phyloP scores from a whole-genome alignment of 2,113 vertebrate species.

The Rhizomys pruinosus region DNA sequence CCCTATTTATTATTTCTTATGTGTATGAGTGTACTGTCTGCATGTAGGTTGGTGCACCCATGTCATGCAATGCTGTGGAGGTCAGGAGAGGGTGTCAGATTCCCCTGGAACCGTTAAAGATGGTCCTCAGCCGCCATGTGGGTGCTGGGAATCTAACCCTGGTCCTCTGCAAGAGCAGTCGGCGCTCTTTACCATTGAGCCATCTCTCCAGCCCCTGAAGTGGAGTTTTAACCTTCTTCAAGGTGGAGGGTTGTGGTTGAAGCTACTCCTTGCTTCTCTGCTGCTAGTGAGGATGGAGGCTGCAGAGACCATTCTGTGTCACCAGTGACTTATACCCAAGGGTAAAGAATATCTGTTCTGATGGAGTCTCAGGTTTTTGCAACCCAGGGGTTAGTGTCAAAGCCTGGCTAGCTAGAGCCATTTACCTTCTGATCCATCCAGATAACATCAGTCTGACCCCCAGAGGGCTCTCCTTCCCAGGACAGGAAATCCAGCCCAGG shows the following conservation, averaged over 20 bases:
- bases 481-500: slow-evolving; percentile 26
- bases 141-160: too few relatives aligned
- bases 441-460: background rate
- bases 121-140: too few relatives aligned
- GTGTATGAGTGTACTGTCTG: too few relatives aligned
- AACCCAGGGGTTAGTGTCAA: background rate
- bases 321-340: background rate
- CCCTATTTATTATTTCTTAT: too few relatives aligned
- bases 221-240: slow-evolving; percentile 43
- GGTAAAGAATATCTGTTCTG: background rate
- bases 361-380: background rate
- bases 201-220: slow-evolving; percentile 1
- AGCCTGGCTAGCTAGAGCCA: background rate
- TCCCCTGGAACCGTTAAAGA: too few relatives aligned
- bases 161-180: background rate
- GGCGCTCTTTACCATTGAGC: background rate
- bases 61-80: too few relatives aligned
- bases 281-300: background rate
- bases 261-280: background rate
- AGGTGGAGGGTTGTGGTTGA: background rate
- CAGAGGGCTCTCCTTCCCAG: background rate
- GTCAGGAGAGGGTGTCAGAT: too few relatives aligned
- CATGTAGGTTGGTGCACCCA: too few relatives aligned
- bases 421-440: background rate
- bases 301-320: background rate